Evolutionary conservation across 1,140 invertebrate genomes (phyloP), one percentile per base, ranked within the genome.

Genomic region (Danaus plexippus): DNA sequence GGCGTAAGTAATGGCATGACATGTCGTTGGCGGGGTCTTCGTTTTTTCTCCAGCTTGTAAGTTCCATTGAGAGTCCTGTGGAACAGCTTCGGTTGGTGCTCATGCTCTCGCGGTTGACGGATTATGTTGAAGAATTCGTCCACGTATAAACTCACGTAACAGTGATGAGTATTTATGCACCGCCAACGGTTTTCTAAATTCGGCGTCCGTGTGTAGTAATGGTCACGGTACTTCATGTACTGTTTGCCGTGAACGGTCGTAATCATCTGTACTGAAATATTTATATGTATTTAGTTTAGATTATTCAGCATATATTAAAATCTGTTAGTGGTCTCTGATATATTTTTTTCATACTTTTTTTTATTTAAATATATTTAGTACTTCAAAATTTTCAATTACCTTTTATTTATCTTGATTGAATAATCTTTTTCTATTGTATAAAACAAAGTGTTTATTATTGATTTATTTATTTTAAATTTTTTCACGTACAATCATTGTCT

Each of bases 131-230:
- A 50, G 15, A 10, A 53, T 3, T 62, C 54, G 11, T 58, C 54
- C 9, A 67, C 56, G 42, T 55, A 45, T 10, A 66, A 15, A 9
- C 55, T 54, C 10, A 57, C 52, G 40, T 53, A 64, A 46, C 66
- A 67, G 13, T 54, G 44, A 9, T 61, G 63, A 2, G 62, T 67
- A 13, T 67, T 67, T 11, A 64, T 61, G n/a, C 15, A 64, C 12
- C 32, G 47, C 52, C 50, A 69, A 0, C 22, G 61, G 10, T 11
- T 52, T 11, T 18, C 59, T 55, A 46, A 61, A 11, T 12, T 48
- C 11, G 62, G 62, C n/a, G 54, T 64, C 15, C 54, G 49, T 8
- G 62, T 64, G 43, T 64, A 64, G 51, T 57, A 64, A 15, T 64
- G 62, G 2, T 56, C 52, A 9, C 32, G 12, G 22, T 64, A 64